Conservation (phyloP, 2,113 vertebrate species). For the Pterophyllum scalare region DNA sequence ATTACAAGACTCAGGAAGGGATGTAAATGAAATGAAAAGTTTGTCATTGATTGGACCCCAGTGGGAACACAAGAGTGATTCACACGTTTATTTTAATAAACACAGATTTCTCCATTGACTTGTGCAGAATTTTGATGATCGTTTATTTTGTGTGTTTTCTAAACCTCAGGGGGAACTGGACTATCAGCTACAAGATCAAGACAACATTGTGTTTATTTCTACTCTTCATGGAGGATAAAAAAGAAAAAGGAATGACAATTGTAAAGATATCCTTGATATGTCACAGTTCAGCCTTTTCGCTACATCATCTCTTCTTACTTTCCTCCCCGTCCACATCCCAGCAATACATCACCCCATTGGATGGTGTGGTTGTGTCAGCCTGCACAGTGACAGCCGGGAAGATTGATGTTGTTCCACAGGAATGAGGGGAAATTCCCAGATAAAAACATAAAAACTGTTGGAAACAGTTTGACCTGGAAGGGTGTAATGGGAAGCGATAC, state of each 20-base stretch:
- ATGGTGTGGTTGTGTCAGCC: constrained; percentile 14
- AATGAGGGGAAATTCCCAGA: constrained; percentile 27
- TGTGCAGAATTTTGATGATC: constrained; percentile 13
- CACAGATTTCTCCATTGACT: not conserved
- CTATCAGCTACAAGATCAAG: constrained; percentile 92
- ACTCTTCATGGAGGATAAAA: constrained; percentile 93
- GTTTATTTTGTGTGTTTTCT: constrained; percentile 45
- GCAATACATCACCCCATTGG: constrained; percentile 42
- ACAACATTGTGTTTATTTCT: constrained; percentile 96
- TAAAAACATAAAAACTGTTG: constrained; percentile 9
- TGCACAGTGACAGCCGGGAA: constrained; percentile 6
- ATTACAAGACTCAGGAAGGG: constrained; percentile 33
- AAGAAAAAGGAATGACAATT: not conserved
- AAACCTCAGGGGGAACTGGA: constrained; percentile 90
- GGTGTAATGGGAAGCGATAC: not conserved
- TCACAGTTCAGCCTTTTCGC: constrained; percentile 14
- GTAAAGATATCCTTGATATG: not conserved
- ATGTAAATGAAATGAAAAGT: constrained; percentile 68
- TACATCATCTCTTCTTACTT: not conserved
- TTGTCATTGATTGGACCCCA: constrained; percentile 50
- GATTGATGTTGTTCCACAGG: constrained; percentile 37
- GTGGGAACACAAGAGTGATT: not conserved
- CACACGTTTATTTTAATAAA: constrained; percentile 28
- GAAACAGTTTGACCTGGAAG: not conserved
- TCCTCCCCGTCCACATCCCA: not conserved